Evolutionary conservation across 2,888 invertebrate genomes (phyloP).

Genomic region (Ethmia dodecea): DNA sequence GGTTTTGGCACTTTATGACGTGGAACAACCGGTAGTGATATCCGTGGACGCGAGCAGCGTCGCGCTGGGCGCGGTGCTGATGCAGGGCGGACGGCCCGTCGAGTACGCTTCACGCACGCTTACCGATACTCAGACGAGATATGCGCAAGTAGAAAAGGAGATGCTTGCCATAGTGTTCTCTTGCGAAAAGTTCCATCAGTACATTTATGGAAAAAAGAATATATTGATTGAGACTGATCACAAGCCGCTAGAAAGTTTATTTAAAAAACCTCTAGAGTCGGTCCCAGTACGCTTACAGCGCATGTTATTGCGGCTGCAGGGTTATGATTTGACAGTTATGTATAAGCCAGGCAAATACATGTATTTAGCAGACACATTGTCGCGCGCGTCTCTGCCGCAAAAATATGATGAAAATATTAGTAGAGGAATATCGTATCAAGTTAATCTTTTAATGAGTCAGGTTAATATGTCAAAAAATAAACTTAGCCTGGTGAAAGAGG

Average conservation of each 20-base stretch:
- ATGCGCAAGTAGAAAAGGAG: slow-evolving; percentile 15
- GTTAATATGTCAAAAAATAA: slow-evolving; percentile 3
- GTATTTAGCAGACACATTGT: slow-evolving; percentile 16
- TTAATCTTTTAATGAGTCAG: slow-evolving; percentile 1
- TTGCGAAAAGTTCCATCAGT: slow-evolving; percentile 10
- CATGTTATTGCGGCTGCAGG: slow-evolving; percentile 15
- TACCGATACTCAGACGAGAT: slow-evolving; percentile 14
- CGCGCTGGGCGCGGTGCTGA: slow-evolving; percentile 21
- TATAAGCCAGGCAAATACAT: slow-evolving; percentile 15
- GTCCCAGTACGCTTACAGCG: slow-evolving; percentile 11
- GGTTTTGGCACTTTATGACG: slow-evolving; percentile 12
- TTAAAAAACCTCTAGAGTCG: slow-evolving; percentile 9
- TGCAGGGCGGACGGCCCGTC: slow-evolving; percentile 21
- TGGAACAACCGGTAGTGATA: slow-evolving; percentile 4
- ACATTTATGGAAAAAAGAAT: slow-evolving; percentile 10
- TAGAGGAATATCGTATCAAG: slow-evolving; percentile 3
- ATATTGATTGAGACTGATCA: slow-evolving; percentile 11
- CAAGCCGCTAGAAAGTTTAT: slow-evolving; percentile 14
- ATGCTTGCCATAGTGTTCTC: slow-evolving; percentile 14
- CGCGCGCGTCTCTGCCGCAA: slow-evolving; percentile 12
- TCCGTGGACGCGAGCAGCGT: slow-evolving; percentile 18
- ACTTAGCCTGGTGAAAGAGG: neutral
- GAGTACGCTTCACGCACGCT: slow-evolving; percentile 19
- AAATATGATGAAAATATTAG: slow-evolving; percentile 4
- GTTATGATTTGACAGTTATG: slow-evolving; percentile 6